Conservation (phyloP, 2,888 invertebrate genomes). For the Pristionchus mayeri region DNA sequence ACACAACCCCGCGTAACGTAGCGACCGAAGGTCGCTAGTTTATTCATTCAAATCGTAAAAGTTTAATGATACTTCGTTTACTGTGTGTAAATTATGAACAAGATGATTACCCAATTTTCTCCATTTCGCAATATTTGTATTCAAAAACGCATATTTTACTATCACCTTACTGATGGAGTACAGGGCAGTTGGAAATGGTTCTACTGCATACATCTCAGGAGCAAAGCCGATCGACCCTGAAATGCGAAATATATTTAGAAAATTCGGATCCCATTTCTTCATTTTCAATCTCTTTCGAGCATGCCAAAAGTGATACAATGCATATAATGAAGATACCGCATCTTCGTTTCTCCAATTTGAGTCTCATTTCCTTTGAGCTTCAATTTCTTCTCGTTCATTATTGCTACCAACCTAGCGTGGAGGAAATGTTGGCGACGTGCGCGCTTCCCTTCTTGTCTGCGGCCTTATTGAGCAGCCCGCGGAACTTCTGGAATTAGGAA, state of each 20-base stretch:
- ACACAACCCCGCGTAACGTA: no score
- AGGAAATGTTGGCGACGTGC: constrained; percentile 41
- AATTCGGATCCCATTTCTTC: no score
- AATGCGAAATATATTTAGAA: background rate
- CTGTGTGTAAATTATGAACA: no score
- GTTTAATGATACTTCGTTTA: no score
- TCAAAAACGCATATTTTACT: no score
- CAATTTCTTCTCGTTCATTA: background rate
- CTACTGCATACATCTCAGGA: background rate
- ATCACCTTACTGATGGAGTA: constrained; percentile 41
- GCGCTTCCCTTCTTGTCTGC: background rate
- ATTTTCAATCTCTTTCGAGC: no score
- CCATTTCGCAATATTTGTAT: no score
- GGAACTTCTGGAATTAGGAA: constrained; percentile 4
- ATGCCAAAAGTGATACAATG: no score
- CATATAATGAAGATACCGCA: no score
- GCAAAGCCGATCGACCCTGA: constrained; percentile 1
- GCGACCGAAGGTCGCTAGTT: no score
- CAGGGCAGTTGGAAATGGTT: background rate
- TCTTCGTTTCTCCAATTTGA: background rate
- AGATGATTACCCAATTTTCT: no score
- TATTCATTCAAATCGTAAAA: no score
- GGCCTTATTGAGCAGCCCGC: constrained; percentile 15
- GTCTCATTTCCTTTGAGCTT: background rate
- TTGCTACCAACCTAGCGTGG: background rate